Base-by-base conservation (phyloP, 2,113 vertebrate species). In the Micromys minutus region DNA sequence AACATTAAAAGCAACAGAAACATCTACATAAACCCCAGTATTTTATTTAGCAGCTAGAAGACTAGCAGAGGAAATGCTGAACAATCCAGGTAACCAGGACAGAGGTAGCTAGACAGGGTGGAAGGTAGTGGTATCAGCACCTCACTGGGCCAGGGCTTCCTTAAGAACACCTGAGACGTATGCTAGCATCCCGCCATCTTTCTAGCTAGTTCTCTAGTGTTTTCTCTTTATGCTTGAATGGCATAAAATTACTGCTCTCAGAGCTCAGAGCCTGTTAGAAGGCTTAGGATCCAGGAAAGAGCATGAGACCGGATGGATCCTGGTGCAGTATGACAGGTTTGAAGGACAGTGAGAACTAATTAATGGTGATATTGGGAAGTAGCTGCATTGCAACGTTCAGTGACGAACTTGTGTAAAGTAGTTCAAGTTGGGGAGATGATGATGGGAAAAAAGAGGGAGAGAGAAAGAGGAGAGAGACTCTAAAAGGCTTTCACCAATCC, bases 171-270 rank as follows among this genome's bases (percentile, higher is more conserved):
- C 39, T 1, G 6, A 3, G n/a, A 22, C 0, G 2, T 11, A 4
- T 31, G 55, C 12, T 8, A 10, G 63, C 2, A 31, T 0, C 42
- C 4, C 6, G 4, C 21, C 9, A 1, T 19, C 42, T 15, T 4
- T 29, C 50, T 57, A 39, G 63, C 17, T 5, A 0, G 3, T 7
- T 67, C 80, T 90, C 22, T 52, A 47, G 65, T 7, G 31, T 52
- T 67, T 86, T n/a, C 84, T 67, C 34, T 29, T 65, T 34, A 7
- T 34, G 12, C 55, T 65, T 5, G 12, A 4, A 36, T 36, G 57
- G 17, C 67, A n/a, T 36, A 45, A 16, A n/a, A 26, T 31, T 7
- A 2, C 29, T 50, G 10, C 22, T 11, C 39, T 4, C n/a, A 36
- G 79, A 31, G 47, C 34, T 29, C 15, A 7, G 71, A 47, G 39